Conservation (phyloP, 2,888 invertebrate species). For the Aplocera efformata region DNA sequence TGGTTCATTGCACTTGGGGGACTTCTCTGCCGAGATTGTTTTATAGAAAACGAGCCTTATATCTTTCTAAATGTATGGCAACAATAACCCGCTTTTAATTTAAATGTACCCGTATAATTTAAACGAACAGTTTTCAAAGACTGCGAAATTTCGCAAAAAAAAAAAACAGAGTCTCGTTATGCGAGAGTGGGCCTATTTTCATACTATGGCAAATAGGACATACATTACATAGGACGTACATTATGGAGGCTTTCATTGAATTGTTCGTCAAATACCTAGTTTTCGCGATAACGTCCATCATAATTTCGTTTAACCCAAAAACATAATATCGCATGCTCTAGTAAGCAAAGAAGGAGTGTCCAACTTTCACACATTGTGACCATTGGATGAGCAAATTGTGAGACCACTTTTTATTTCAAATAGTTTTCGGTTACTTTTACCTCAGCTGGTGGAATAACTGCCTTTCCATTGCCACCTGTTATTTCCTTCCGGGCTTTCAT, state of each 20-base stretch:
- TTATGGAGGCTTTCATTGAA: too few relatives aligned
- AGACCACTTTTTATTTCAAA: conserved; percentile 14
- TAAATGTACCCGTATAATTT: too few relatives aligned
- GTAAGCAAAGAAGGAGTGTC: conserved; percentile 47
- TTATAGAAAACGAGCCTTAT: conserved; percentile 27
- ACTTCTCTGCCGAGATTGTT: conserved; percentile 39
- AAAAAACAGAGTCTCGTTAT: too few relatives aligned
- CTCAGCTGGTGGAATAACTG: background rate
- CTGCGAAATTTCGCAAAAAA: too few relatives aligned
- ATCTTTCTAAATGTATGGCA: conserved; percentile 3
- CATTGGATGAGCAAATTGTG: conserved; percentile 34
- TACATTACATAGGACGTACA: too few relatives aligned
- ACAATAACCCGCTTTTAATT: background rate
- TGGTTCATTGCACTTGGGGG: conserved; percentile 65
- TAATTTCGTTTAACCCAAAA: conserved; percentile 12
- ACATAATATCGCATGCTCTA: conserved; percentile 52
- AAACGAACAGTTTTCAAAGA: too few relatives aligned
- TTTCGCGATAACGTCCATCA: conserved; percentile 23
- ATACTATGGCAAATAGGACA: too few relatives aligned
- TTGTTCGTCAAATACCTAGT: conserved; percentile 23
- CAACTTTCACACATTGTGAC: conserved; percentile 54
- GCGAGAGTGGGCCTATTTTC: too few relatives aligned
- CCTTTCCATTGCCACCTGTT: background rate
- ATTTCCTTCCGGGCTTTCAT: too few relatives aligned
- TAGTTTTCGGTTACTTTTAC: too few relatives aligned